A percentile compares a stretch with the other conserved stretches of the same genome.
Evolutionary conservation across 2,888 invertebrate genomes (phyloP).

Genomic region (Polia nebulosa): DNA sequence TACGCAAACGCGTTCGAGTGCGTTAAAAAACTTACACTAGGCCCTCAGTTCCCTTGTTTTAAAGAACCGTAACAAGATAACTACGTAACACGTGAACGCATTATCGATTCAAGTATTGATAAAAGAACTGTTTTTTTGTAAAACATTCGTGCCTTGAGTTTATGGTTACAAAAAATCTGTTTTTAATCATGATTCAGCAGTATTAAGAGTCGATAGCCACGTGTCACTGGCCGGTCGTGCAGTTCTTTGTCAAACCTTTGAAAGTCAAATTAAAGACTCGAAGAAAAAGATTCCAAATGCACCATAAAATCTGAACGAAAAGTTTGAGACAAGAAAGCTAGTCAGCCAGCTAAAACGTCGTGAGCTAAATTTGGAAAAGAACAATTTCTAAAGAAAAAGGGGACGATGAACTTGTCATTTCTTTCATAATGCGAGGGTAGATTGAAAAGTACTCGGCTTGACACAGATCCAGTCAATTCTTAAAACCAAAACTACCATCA

Average conservation of each 20-base stretch:
- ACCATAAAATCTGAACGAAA: background rate
- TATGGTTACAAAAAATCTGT: slow-evolving; percentile 48
- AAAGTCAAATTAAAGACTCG: slow-evolving; percentile 33
- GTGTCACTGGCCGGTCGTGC: slow-evolving; percentile 44
- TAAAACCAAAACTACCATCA: too few relatives aligned
- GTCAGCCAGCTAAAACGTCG: background rate
- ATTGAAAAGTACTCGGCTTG: too few relatives aligned
- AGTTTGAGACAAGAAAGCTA: background rate
- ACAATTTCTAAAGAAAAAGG: background rate
- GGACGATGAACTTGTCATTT: background rate
- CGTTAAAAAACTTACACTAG: too few relatives aligned
- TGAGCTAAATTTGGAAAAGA: slow-evolving; percentile 1
- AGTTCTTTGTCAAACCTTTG: slow-evolving; percentile 27
- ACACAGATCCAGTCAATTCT: too few relatives aligned
- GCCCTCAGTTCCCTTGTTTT: slow-evolving; percentile 1
- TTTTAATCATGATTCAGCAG: slow-evolving; percentile 49
- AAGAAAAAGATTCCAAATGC: slow-evolving; percentile 6
- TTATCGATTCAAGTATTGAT: slow-evolving; percentile 16
- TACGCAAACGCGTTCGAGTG: too few relatives aligned
- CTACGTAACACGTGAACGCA: slow-evolving; percentile 9
- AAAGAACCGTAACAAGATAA: slow-evolving; percentile 31
- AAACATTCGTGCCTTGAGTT: slow-evolving; percentile 18
- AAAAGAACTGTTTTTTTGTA: slow-evolving; percentile 34
- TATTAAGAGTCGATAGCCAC: slow-evolving; percentile 23
- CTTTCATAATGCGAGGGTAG: too few relatives aligned